Percentiles rank a stretch among this genome's conserved stretches.
phyloP scores from a whole-genome alignment of 2,888 invertebrate genomes.

The Suillia variegata region DNA sequence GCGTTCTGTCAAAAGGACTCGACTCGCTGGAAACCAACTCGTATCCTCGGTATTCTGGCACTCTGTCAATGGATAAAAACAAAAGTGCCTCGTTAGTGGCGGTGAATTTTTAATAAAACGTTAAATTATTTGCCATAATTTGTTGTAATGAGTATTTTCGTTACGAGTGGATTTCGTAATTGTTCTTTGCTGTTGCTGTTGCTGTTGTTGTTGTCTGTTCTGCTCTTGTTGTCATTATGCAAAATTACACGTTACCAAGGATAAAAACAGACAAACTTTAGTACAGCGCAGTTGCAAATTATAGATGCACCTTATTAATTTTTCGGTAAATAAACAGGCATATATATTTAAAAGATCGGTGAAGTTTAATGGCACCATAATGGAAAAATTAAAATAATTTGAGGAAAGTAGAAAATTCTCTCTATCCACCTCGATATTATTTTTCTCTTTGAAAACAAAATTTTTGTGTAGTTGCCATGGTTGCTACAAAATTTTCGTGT shows the following conservation, averaged over 20 bases:
- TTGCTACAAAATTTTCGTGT: too few relatives aligned
- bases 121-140: slow-evolving; percentile 33
- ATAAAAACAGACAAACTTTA: neutral
- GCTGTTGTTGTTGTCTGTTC: neutral
- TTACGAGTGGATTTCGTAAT: slow-evolving; percentile 8
- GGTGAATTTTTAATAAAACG: slow-evolving; percentile 44
- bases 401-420: too few relatives aligned
- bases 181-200: slow-evolving; percentile 7
- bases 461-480: too few relatives aligned
- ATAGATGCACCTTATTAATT: too few relatives aligned
- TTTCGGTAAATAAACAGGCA: too few relatives aligned
- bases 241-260: neutral
- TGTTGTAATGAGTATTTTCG: slow-evolving; percentile 26
- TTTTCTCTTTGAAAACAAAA: too few relatives aligned
- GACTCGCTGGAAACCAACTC: neutral
- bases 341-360: too few relatives aligned
- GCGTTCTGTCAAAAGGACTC: slow-evolving; percentile 4
- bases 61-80: slow-evolving; percentile 27
- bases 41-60: neutral
- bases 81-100: slow-evolving; percentile 42
- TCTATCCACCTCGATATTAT: too few relatives aligned
- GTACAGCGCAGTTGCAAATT: neutral
- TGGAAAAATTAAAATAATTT: too few relatives aligned
- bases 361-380: too few relatives aligned
- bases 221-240: neutral